Percentiles rank a stretch among this genome's conserved stretches.
Evolutionary conservation across 2,113 vertebrate genomes (phyloP).

Genomic region (Nyctibius bracteatus): DNA sequence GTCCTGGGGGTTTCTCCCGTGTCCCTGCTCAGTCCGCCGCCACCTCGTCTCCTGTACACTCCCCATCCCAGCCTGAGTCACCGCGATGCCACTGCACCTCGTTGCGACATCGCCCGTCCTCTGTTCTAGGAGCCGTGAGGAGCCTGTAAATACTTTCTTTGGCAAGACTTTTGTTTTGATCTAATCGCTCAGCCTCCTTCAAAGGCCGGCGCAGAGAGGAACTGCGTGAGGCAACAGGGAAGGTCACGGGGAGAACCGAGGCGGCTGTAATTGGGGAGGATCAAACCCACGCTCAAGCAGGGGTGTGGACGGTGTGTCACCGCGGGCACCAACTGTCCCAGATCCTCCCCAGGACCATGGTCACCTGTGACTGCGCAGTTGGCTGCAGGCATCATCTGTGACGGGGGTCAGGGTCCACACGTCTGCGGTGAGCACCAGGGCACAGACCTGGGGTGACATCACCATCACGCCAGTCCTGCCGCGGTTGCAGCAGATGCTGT

Average conservation of each 20-base stretch:
- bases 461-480: fast-evolving
- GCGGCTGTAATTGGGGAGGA: background rate
- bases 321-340: background rate
- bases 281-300: background rate
- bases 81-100: fast-evolving
- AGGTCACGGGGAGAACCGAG: background rate
- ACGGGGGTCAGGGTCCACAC: fast-evolving
- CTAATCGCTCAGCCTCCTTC: background rate
- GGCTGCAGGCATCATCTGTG: background rate
- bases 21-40: background rate
- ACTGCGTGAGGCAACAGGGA: background rate
- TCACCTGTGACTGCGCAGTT: background rate
- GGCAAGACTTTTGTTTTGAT: constrained; percentile 21
- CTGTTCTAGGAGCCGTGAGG: background rate
- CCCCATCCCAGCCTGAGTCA: background rate
- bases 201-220: background rate
- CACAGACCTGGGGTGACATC: background rate
- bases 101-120: background rate
- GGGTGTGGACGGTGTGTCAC: background rate
- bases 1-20: background rate
- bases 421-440: background rate
- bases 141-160: constrained; percentile 9
- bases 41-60: fast-evolving
- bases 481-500: background rate
- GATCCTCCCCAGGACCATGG: background rate